phyloP scores from a whole-genome alignment of 2,888 invertebrate genomes.

The Drosophila kambysellisi region DNA sequence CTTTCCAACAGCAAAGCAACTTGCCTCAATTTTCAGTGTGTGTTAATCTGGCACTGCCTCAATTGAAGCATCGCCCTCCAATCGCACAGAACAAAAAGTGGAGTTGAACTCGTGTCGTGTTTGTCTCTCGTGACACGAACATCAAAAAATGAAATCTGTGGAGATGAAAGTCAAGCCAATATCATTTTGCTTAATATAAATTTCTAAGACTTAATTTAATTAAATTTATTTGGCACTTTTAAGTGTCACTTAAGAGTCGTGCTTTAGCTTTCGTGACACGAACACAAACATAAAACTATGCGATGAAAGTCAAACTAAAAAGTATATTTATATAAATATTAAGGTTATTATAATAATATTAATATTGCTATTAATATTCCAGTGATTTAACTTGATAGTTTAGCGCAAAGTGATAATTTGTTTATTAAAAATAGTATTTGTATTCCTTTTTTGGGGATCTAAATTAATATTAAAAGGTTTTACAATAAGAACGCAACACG shows the following conservation, averaged over 20 bases:
- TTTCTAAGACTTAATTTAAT: neutral
- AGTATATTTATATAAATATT: no score
- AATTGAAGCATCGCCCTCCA: constrained; percentile 56
- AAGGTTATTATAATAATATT: no score
- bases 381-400: no score
- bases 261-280: neutral
- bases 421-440: no score
- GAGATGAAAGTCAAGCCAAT: neutral
- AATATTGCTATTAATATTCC: no score
- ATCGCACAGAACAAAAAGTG: neutral
- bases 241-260: neutral
- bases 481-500: neutral
- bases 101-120: neutral
- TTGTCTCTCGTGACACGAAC: neutral
- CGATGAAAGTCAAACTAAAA: neutral
- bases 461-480: neutral
- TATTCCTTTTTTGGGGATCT: no score
- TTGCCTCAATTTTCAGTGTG: constrained; percentile 52
- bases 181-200: neutral
- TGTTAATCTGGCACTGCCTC: constrained; percentile 66
- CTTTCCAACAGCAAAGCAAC: constrained; percentile 54
- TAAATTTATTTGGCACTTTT: neutral
- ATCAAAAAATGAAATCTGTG: neutral
- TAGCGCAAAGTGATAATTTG: no score
- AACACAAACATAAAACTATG: neutral